These are phyloP conservation scores for Crepidodera aurea DNA, from an alignment of 2,888 invertebrate species.

Conservation along the genomic window DNA sequence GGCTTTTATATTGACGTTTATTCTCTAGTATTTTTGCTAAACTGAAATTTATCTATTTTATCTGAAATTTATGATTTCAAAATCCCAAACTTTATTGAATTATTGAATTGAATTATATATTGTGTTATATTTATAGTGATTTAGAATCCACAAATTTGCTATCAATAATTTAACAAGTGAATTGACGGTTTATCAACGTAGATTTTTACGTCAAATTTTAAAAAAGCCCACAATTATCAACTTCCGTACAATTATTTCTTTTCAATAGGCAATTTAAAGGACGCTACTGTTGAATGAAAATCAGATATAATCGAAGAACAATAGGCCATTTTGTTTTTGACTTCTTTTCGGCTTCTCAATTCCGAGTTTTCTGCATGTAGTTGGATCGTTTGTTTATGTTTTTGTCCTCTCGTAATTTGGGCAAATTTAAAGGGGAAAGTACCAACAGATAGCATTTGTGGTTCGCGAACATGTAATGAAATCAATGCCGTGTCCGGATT, in stretches of 20 bases:
- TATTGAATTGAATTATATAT: too few relatives aligned
- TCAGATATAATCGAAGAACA: conserved; percentile 53
- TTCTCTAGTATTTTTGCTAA: too few relatives aligned
- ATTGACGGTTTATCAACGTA: too few relatives aligned
- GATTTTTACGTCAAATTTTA: not conserved
- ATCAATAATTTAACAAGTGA: too few relatives aligned
- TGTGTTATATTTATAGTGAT: too few relatives aligned
- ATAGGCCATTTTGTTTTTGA: conserved; percentile 53
- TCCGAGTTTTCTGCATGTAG: conserved; percentile 42
- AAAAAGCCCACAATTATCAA: not conserved
- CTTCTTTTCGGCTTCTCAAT: conserved; percentile 35
- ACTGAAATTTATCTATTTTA: too few relatives aligned
- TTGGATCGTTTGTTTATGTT: conserved; percentile 49
- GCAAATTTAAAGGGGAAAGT: conserved; percentile 52
- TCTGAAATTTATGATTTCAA: too few relatives aligned
- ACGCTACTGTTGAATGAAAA: conserved; percentile 23
- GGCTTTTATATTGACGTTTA: too few relatives aligned
- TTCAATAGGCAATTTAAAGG: not conserved
- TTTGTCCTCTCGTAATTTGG: conserved; percentile 50
- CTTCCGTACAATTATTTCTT: not conserved
- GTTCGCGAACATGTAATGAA: conserved; percentile 51
- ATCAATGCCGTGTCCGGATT: conserved; percentile 41
- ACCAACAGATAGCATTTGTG: conserved; percentile 51
- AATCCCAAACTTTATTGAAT: too few relatives aligned
- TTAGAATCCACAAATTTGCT: too few relatives aligned